Evolutionary conservation across 1,140 invertebrate species (phyloP).

Genomic region (Physella acuta): DNA sequence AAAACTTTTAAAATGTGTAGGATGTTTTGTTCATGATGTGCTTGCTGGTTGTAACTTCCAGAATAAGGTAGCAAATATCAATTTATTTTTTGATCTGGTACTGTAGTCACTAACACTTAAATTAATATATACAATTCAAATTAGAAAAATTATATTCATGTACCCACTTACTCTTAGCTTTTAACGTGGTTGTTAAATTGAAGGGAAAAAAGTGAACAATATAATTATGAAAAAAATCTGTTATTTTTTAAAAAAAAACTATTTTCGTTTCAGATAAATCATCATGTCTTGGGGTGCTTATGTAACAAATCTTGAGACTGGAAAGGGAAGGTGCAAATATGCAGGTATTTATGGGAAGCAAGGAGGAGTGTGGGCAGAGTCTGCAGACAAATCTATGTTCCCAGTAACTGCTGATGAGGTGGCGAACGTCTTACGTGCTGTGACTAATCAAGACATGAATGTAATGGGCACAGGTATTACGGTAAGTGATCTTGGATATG

Average conservation of each 20-base stretch:
- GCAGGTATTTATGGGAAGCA: slow-evolving; percentile 15
- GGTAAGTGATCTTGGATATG: slow-evolving; percentile 5
- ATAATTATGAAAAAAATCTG: background rate
- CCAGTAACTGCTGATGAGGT: slow-evolving; percentile 6
- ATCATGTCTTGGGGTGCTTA: slow-evolving; percentile 10
- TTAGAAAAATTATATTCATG: background rate
- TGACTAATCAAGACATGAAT: background rate
- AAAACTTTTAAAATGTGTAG: too few relatives aligned
- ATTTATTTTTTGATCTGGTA: too few relatives aligned
- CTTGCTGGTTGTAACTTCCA: too few relatives aligned
- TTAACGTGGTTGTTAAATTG: background rate
- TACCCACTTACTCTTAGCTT: background rate
- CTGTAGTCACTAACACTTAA: background rate
- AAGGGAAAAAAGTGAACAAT: background rate
- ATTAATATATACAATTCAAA: background rate
- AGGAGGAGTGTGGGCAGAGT: slow-evolving; percentile 7
- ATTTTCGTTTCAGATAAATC: background rate
- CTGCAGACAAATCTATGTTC: slow-evolving; percentile 1
- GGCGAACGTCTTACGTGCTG: background rate
- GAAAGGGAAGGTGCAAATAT: slow-evolving; percentile 9
- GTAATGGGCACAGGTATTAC: slow-evolving; percentile 7
- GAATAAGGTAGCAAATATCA: too few relatives aligned
- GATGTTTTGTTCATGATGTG: too few relatives aligned
- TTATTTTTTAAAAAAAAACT: too few relatives aligned
- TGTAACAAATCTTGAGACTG: slow-evolving; percentile 1